Percentiles rank a stretch among this genome's conserved stretches.
These are phyloP conservation scores for Phylloscopus trochilus DNA, from an alignment of 2,113 vertebrate genomes.

Conservation along the genomic window DNA sequence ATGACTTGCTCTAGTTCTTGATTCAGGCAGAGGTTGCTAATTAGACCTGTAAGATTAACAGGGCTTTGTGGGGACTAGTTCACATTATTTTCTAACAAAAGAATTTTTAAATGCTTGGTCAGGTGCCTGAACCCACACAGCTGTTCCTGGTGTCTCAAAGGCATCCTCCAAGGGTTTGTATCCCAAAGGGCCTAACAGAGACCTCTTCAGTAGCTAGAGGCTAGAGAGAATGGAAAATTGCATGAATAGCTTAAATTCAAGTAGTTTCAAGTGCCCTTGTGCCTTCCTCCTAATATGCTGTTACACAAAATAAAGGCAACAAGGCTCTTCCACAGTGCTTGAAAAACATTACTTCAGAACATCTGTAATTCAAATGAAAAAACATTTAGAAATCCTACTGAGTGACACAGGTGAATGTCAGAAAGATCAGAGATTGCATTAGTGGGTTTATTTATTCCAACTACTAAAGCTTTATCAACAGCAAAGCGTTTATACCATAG, in stretches of 20 bases:
- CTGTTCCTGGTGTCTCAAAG: neutral
- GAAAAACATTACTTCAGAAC: neutral
- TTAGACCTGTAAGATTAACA: neutral
- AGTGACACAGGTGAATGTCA: neutral
- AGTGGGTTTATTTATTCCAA: neutral
- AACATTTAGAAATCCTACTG: neutral
- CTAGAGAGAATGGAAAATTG: neutral
- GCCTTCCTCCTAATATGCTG: neutral
- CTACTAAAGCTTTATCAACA: neutral
- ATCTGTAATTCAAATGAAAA: neutral
- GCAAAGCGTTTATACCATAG: neutral
- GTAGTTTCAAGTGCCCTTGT: neutral
- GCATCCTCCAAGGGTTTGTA: neutral
- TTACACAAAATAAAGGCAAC: neutral
- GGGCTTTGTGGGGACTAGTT: neutral
- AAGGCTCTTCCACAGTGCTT: neutral
- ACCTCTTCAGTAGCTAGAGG: neutral
- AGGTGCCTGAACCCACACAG: neutral
- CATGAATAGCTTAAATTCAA: neutral
- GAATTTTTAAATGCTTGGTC: neutral
- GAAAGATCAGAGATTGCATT: neutral
- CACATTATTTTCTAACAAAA: neutral
- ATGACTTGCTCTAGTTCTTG: neutral
- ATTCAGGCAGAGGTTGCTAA: neutral
- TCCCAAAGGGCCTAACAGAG: neutral